Conservation (phyloP, 2,113 vertebrate genomes). For the Lichenostomus cassidix region DNA sequence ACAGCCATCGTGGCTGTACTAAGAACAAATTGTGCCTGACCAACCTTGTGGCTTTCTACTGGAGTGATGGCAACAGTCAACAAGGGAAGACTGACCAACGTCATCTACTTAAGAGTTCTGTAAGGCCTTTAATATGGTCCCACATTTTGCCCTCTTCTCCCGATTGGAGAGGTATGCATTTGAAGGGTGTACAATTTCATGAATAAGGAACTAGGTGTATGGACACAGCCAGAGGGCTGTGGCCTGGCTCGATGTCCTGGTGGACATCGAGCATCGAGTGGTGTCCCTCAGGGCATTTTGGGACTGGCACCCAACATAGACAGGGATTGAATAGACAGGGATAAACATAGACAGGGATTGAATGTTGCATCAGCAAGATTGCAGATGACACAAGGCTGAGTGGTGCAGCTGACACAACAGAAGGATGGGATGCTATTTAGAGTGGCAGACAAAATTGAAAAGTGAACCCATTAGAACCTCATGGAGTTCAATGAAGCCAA, state of each 20-base stretch:
- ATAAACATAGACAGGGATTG: rapidly evolving
- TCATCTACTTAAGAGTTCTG: background rate
- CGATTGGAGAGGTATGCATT: background rate
- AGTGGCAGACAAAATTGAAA: background rate
- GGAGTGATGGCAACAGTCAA: background rate
- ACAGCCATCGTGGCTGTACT: background rate
- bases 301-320: rapidly evolving
- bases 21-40: background rate
- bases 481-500: background rate
- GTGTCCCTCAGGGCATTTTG: background rate
- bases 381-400: background rate
- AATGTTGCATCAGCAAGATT: background rate
- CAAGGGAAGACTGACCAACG: background rate
- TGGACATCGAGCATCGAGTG: too few species aligned
- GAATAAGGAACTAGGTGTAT: background rate
- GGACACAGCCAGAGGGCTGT: background rate
- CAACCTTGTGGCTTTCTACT: background rate
- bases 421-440: background rate
- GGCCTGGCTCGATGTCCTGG: too few species aligned
- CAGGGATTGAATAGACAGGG: rapidly evolving
- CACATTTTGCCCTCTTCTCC: background rate
- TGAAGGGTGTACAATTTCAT: background rate
- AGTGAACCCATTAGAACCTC: background rate
- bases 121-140: background rate
- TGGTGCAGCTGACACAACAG: background rate